phyloP scores from a whole-genome alignment of 2,113 vertebrate species.

The Nesogale talazaci region DNA sequence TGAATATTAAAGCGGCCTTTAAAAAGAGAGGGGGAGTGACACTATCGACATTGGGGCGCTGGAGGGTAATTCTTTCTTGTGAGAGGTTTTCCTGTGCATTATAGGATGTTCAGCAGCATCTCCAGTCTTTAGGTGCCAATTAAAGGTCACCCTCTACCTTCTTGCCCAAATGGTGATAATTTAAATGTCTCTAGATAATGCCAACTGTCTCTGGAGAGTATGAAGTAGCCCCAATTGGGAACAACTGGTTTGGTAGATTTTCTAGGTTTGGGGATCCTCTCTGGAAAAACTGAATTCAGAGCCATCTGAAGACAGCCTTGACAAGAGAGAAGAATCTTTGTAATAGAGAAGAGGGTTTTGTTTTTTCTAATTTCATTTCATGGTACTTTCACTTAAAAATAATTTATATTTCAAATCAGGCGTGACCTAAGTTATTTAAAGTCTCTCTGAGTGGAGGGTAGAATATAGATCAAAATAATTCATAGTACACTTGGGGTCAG shows the following conservation, averaged over 20 bases:
- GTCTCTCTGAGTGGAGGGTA: neutral
- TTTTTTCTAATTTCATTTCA: neutral
- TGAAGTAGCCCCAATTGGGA: neutral
- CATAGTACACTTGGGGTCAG: neutral
- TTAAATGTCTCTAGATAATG: constrained; percentile 2
- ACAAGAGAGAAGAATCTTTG: neutral
- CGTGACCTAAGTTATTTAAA: constrained; percentile 9
- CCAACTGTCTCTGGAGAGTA: neutral
- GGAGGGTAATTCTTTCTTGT: neutral
- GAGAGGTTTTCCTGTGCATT: neutral
- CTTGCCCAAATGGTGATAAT: neutral
- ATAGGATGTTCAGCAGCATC: neutral
- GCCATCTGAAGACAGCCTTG: neutral
- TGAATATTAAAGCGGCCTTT: constrained; percentile 41
- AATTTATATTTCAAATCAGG: neutral
- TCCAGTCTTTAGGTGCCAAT: neutral
- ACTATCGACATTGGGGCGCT: neutral
- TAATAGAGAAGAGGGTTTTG: neutral
- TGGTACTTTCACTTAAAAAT: neutral
- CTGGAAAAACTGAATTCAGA: neutral
- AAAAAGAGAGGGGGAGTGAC: neutral
- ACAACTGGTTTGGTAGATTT: neutral
- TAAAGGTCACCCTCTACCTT: neutral
- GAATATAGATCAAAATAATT: neutral
- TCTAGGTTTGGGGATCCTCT: neutral